Evolutionary conservation across 2,797 vertebrate genomes (phyloP), one percentile per base, ranked within the genome.

Genomic region (Myotis daubentonii): DNA sequence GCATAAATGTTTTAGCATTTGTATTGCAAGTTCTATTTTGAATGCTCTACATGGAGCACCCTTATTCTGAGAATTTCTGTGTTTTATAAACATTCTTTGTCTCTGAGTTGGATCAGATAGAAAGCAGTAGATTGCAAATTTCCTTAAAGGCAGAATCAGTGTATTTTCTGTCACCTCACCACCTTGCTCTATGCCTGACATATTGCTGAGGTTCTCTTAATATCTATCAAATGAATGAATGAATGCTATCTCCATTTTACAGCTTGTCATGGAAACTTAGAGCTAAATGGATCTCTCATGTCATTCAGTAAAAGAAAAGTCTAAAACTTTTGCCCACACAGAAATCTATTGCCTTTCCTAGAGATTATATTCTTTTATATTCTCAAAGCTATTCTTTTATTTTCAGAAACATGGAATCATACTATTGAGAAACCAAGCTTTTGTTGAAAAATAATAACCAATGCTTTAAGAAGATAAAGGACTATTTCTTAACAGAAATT

Each of bases 391-490:
- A 4, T 55, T 87, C 3, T 95, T 87, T 91, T 82, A 44, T 65
- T 91, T 94, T 53, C 30, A 87, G 6, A 82, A 89, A 95, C 79
- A 89, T 20, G 53, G 83, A 94, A 78, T 85, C 33, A 65, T 62
- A 94, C 53, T 70, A 68, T 84, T 89, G 78, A 93, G 66, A 94
- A 87, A 36, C 53, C 15, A 94, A 66, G 20, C 33, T 94, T 92
- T 88, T 89, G 44, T 92, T 28, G 38, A 88, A 94, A 94, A 97
- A 93, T 94, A 93, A 95, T 93, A 92, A 33, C 53, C 70, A 83
- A 8, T 92, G 20, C 33, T 90, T 95, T 96, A n/a, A 93, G 95
- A 96, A 97, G 47, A 92, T 79, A 49, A 78, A 78, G 1, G 17
- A 36, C 49, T 82, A 19, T 90, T 95, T 82, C 72, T 95, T 90